Conservation (phyloP, 2,888 invertebrate genomes). For the Hydriomena furcata region DNA sequence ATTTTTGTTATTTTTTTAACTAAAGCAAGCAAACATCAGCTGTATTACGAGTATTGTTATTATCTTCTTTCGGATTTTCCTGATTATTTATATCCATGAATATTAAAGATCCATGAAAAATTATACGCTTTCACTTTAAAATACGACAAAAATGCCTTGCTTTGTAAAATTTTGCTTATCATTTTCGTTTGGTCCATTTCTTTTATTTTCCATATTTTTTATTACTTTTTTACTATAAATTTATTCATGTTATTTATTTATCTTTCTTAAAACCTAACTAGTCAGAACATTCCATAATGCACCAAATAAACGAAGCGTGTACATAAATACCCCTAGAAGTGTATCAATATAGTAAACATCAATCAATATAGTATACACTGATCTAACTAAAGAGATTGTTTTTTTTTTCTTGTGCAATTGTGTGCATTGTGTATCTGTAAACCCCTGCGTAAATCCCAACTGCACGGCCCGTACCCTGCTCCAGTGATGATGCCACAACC, state of each 20-base stretch:
- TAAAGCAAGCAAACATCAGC: not conserved
- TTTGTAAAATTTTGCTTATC: constrained; percentile 4
- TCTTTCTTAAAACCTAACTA: not conserved
- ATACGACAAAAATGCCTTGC: not conserved
- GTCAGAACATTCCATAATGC: constrained; percentile 10
- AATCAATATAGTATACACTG: constrained; percentile 23
- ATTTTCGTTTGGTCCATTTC: no score
- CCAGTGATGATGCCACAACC: constrained; percentile 75
- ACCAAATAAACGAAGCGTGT: constrained; percentile 15
- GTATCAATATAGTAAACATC: constrained; percentile 19
- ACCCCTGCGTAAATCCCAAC: constrained; percentile 64
- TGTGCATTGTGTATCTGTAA: constrained; percentile 74
- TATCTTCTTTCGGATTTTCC: no score
- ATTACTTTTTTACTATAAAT: not conserved
- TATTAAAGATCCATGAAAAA: not conserved
- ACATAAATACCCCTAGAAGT: constrained; percentile 1
- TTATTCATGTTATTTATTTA: constrained; percentile 1
- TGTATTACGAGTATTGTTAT: not conserved
- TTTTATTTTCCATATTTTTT: no score
- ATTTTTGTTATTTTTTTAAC: not conserved
- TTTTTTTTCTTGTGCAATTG: constrained; percentile 51
- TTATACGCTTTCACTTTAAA: not conserved
- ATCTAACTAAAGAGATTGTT: constrained; percentile 24
- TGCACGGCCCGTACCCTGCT: constrained; percentile 67
- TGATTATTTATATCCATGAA: no score